Conservation (phyloP, 2,888 invertebrate species). For the Coleophora flavipennella region DNA sequence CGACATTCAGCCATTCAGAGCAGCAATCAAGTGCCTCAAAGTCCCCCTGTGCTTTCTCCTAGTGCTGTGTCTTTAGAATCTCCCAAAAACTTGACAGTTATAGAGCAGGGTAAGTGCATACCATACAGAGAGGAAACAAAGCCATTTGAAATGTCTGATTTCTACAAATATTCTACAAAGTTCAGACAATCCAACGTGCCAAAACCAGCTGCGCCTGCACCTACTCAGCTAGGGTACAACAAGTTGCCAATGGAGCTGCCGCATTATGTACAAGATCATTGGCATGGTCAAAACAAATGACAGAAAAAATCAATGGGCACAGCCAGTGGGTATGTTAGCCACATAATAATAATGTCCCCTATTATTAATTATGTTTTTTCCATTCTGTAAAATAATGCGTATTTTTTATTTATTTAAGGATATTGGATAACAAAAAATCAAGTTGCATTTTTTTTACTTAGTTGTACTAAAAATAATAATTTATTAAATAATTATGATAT, state of each 20-base stretch:
- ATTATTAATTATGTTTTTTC: too few species aligned
- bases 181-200: slow-evolving; percentile 77
- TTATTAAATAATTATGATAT: too few species aligned
- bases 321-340: too few species aligned
- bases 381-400: too few species aligned
- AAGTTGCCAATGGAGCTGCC: slow-evolving; percentile 60
- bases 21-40: slow-evolving; percentile 46
- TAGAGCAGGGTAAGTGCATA: slow-evolving; percentile 90
- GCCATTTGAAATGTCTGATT: slow-evolving; percentile 98
- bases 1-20: slow-evolving; percentile 61
- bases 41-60: slow-evolving; percentile 52
- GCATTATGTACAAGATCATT: slow-evolving; percentile 53
- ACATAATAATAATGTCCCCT: too few species aligned
- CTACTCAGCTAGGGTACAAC: slow-evolving; percentile 37
- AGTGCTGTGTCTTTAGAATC: slow-evolving; percentile 78
- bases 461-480: too few species aligned
- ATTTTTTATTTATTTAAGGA: too few species aligned
- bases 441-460: too few species aligned
- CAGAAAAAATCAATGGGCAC: too few species aligned
- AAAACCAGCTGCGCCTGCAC: slow-evolving; percentile 34
- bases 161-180: slow-evolving; percentile 97
- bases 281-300: slow-evolving; percentile 39
- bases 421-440: too few species aligned
- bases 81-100: slow-evolving; percentile 86
- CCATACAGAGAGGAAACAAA: slow-evolving; percentile 95